phyloP scores from a whole-genome alignment of 2,888 invertebrate species.

The Oconnorella tubifera region DNA sequence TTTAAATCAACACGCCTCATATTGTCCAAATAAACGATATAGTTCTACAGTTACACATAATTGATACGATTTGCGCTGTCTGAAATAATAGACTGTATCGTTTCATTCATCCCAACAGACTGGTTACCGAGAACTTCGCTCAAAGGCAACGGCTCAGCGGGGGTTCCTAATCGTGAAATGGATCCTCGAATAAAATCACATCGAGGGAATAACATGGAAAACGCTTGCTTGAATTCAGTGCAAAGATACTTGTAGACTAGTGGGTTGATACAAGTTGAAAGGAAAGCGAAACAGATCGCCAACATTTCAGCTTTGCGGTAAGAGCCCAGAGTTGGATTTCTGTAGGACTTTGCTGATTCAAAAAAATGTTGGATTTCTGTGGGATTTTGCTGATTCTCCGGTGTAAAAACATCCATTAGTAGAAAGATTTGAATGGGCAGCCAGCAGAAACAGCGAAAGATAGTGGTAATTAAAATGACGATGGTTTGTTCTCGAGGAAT shows the following conservation, averaged over 20 bases:
- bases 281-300: conserved; percentile 29
- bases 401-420: conserved; percentile 29
- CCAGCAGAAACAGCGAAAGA: conserved; percentile 33
- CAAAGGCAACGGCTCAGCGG: no score
- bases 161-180: no score
- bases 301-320: conserved; percentile 33
- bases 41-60: conserved; percentile 25
- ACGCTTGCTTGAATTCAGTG: conserved; percentile 25
- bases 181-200: no score
- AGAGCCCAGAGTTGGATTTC: not conserved
- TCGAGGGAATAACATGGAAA: conserved; percentile 19
- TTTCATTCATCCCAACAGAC: conserved; percentile 34
- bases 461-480: conserved; percentile 31
- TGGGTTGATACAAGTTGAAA: conserved; percentile 22
- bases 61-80: conserved; percentile 38
- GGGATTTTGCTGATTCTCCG: no score
- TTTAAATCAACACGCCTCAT: no score
- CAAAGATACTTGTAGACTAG: conserved; percentile 25
- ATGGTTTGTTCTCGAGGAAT: conserved; percentile 29
- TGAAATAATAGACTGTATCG: conserved; percentile 38
- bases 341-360: not conserved
- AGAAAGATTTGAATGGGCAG: conserved; percentile 33
- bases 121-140: no score
- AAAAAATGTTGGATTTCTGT: not conserved
- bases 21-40: no score